These are phyloP conservation scores for Meganola albula DNA, from an alignment of 2,888 invertebrate species.

Conservation along the genomic window DNA sequence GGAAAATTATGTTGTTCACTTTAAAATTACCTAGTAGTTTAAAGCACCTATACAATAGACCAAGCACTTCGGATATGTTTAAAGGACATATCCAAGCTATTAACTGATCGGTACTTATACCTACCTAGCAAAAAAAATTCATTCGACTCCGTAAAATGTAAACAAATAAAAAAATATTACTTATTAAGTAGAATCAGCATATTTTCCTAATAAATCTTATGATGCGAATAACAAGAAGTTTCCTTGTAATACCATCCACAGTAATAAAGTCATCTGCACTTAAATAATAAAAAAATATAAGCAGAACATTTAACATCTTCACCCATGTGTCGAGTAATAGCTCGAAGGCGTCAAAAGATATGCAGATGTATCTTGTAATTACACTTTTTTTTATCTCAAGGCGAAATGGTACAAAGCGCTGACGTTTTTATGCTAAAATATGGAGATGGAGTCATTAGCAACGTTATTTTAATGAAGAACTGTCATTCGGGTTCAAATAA, in stretches of 20 bases:
- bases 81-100: too few species aligned
- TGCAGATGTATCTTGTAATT: conserved; percentile 62
- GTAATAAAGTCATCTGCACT: conserved; percentile 42
- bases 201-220: conserved; percentile 13
- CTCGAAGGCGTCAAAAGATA: conserved; percentile 57
- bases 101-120: too few species aligned
- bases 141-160: too few species aligned
- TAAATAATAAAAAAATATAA: conserved; percentile 39
- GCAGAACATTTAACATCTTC: conserved; percentile 48
- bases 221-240: conserved; percentile 9
- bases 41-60: too few species aligned
- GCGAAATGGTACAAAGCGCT: conserved; percentile 52
- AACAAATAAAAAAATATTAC: too few species aligned
- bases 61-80: too few species aligned
- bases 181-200: too few species aligned
- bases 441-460: conserved; percentile 72
- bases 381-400: conserved; percentile 45
- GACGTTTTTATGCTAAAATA: conserved; percentile 72
- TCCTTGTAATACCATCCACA: conserved; percentile 23
- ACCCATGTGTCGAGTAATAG: conserved; percentile 56
- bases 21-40: too few species aligned
- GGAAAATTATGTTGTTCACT: too few species aligned
- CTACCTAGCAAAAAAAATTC: too few species aligned
- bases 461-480: conserved; percentile 68
- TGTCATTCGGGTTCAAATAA: conserved; percentile 40